Evolutionary conservation across 2,888 invertebrate genomes (phyloP).

Genomic region (Archaeoteleia sp.): DNA sequence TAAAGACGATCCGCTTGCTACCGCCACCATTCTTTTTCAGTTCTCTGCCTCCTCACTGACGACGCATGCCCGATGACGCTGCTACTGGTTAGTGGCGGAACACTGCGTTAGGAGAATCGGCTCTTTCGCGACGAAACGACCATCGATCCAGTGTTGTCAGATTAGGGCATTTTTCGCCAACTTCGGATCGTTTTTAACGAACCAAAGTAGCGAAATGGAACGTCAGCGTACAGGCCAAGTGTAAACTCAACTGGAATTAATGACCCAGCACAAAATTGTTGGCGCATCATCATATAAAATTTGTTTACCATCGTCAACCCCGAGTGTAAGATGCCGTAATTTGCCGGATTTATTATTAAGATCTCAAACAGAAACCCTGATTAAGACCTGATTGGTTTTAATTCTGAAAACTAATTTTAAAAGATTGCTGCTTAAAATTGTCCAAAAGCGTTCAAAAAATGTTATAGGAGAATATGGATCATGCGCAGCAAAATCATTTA

Average conservation of each 20-base stretch:
- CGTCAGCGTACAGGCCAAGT: slow-evolving; percentile 33
- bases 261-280: too few species aligned
- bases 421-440: too few species aligned
- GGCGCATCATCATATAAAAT: too few species aligned
- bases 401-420: too few species aligned
- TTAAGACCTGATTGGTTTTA: too few species aligned
- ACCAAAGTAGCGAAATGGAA: slow-evolving; percentile 8
- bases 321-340: too few species aligned
- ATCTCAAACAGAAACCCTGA: too few species aligned
- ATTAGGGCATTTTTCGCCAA: slow-evolving; percentile 47
- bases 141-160: slow-evolving; percentile 52
- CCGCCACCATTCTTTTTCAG: slow-evolving; percentile 36
- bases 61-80: slow-evolving; percentile 45
- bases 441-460: too few species aligned
- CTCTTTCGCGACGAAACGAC: slow-evolving; percentile 19
- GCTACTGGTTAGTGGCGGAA: slow-evolving; percentile 45
- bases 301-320: too few species aligned
- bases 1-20: slow-evolving; percentile 50
- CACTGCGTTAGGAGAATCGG: slow-evolving; percentile 39
- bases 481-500: too few species aligned
- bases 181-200: slow-evolving; percentile 41
- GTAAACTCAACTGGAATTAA: neutral
- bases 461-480: too few species aligned
- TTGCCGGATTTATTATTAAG: too few species aligned
- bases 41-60: slow-evolving; percentile 15